These are phyloP conservation scores for Noctua fimbriata DNA, from an alignment of 2,888 invertebrate species.

Conservation along the genomic window DNA sequence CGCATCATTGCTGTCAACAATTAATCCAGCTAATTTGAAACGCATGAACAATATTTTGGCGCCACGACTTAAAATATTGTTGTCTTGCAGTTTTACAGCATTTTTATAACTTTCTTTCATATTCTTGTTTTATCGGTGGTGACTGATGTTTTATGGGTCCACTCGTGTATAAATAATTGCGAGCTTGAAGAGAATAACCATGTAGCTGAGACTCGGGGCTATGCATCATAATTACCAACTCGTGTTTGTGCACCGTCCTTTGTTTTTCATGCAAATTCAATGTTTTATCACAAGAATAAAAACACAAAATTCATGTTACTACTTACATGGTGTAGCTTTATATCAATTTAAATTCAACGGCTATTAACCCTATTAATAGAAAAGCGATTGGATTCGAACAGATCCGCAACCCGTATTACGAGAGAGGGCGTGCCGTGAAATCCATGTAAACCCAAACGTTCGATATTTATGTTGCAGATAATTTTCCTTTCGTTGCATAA, in stretches of 20 bases:
- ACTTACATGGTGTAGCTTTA: not conserved
- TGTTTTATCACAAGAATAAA: not conserved
- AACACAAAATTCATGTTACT: not conserved
- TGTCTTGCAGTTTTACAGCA: slow-evolving; percentile 33
- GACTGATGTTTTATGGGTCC: slow-evolving; percentile 14
- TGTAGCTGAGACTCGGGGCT: not conserved
- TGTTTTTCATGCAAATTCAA: slow-evolving; percentile 13
- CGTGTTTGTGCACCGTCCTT: not conserved
- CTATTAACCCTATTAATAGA: slow-evolving; percentile 40
- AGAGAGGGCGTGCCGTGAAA: not conserved
- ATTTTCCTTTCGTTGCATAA: slow-evolving; percentile 48
- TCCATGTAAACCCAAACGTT: slow-evolving; percentile 12
- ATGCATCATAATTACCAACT: slow-evolving; percentile 16
- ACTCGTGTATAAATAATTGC: not conserved
- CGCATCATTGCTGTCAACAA: slow-evolving; percentile 42
- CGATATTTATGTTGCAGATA: slow-evolving; percentile 26
- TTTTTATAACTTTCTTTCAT: slow-evolving; percentile 41
- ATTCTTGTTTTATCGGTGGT: slow-evolving; percentile 22
- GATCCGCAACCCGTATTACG: slow-evolving; percentile 32
- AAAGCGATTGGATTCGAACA: slow-evolving; percentile 21
- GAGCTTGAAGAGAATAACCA: slow-evolving; percentile 5
- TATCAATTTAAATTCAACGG: slow-evolving; percentile 24
- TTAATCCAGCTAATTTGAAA: slow-evolving; percentile 55
- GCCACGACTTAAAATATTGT: slow-evolving; percentile 48
- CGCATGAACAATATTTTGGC: slow-evolving; percentile 58